Conservation (phyloP, 2,113 vertebrate genomes). For the Dromiciops gliroides region DNA sequence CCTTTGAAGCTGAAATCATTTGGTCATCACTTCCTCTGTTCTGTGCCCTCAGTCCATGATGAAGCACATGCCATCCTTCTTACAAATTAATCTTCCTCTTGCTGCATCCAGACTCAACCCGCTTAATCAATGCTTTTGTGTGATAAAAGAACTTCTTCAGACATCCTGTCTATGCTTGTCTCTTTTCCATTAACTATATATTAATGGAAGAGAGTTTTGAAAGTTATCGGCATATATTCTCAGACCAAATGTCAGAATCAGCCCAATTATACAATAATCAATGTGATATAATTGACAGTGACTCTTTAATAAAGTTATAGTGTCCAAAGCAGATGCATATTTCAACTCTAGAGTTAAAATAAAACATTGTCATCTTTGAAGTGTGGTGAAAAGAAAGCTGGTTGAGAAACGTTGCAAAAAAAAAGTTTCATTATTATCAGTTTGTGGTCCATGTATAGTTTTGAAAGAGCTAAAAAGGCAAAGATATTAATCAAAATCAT, state of each 20-base stretch:
- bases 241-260: constrained; percentile 57
- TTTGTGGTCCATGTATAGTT: background rate
- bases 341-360: constrained; percentile 49
- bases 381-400: background rate
- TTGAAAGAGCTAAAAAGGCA: constrained; percentile 31
- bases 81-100: constrained; percentile 72
- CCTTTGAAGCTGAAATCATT: constrained; percentile 32
- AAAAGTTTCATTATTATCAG: background rate
- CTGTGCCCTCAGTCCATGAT: constrained; percentile 41
- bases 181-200: constrained; percentile 62
- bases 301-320: constrained; percentile 48
- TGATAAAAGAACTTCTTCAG: constrained; percentile 61
- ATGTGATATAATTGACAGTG: constrained; percentile 54
- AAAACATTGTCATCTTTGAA: background rate
- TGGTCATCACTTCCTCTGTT: constrained; percentile 57
- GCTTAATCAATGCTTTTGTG: constrained; percentile 67
- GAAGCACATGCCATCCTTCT: constrained; percentile 52
- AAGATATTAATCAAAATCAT: constrained; percentile 15
- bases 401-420: background rate
- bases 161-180: constrained; percentile 54
- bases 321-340: constrained; percentile 40
- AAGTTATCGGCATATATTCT: constrained; percentile 61
- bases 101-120: constrained; percentile 57
- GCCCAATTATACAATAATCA: constrained; percentile 64
- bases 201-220: constrained; percentile 58